A percentile compares a stretch with the other conserved stretches of the same genome.
Conservation (phyloP, 2,113 vertebrate genomes). For the Nothoprocta perdicaria region DNA sequence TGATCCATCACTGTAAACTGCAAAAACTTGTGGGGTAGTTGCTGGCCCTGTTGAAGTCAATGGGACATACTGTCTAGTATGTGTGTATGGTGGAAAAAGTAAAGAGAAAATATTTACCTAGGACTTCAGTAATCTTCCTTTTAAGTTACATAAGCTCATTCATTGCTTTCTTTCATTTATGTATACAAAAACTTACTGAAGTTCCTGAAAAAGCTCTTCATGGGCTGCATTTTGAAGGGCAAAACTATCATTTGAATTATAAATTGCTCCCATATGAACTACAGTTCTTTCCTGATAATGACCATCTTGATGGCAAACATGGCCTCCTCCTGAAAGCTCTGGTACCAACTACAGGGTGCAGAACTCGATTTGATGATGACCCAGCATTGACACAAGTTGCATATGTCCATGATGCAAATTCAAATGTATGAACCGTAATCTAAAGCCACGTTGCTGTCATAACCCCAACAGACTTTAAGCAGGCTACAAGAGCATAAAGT, state of each 20-base stretch:
- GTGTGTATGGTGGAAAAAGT: background rate
- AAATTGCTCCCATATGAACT: background rate
- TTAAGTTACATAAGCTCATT: background rate
- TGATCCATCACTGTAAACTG: background rate
- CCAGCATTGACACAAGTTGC: background rate
- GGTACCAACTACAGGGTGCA: background rate
- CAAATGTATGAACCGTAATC: background rate
- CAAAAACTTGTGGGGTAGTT: background rate
- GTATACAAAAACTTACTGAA: background rate
- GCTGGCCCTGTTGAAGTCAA: background rate
- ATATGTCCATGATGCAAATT: background rate
- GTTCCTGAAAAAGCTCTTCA: background rate
- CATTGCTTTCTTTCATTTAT: background rate
- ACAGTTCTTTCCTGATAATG: background rate
- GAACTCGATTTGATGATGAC: background rate
- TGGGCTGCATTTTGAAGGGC: background rate
- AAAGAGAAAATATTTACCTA: background rate
- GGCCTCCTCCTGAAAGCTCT: background rate
- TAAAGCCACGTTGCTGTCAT: background rate
- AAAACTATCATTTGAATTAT: background rate
- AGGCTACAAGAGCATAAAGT: constrained; percentile 6
- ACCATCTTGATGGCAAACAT: background rate
- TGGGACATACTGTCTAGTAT: background rate
- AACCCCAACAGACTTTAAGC: background rate
- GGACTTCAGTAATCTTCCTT: background rate